Evolutionary conservation across 92 coral and sea anemone species (phyloP).

Genomic region (Zoanthus solanderi): DNA sequence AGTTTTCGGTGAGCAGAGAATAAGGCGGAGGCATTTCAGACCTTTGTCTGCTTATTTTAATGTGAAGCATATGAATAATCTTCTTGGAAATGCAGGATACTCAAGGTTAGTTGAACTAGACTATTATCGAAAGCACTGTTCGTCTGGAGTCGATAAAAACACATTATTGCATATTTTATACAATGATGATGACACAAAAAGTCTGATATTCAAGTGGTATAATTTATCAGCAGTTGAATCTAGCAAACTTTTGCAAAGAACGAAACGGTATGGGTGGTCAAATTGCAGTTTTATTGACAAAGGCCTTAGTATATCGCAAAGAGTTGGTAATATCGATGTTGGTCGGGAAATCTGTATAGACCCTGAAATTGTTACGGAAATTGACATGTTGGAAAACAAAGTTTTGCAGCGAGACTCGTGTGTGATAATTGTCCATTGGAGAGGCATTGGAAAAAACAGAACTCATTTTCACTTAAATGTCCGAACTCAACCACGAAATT

Average conservation of each 20-base stretch:
- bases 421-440: constrained; percentile 89
- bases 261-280: constrained; percentile 77
- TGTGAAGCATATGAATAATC: constrained; percentile 75
- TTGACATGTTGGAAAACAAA: constrained; percentile 68
- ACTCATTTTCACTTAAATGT: constrained; percentile 86
- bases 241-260: constrained; percentile 35
- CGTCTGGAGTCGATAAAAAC: constrained; percentile 54
- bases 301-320: constrained; percentile 79
- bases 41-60: constrained; percentile 88
- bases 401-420: constrained; percentile 74
- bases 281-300: constrained; percentile 86
- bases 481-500: constrained; percentile 66
- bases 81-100: constrained; percentile 74
- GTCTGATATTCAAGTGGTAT: constrained; percentile 82
- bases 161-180: constrained; percentile 88
- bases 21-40: constrained; percentile 77
- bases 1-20: constrained; percentile 83
- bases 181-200: constrained; percentile 66
- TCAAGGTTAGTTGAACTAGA: constrained; percentile 72
- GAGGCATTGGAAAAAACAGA: constrained; percentile 87
- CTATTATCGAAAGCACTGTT: constrained; percentile 74
- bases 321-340: constrained; percentile 72
- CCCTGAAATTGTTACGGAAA: constrained; percentile 76
- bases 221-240: constrained; percentile 62
- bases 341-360: constrained; percentile 93